Evolutionary conservation across 2,797 vertebrate genomes (phyloP).

Genomic region (Betta splendens): DNA sequence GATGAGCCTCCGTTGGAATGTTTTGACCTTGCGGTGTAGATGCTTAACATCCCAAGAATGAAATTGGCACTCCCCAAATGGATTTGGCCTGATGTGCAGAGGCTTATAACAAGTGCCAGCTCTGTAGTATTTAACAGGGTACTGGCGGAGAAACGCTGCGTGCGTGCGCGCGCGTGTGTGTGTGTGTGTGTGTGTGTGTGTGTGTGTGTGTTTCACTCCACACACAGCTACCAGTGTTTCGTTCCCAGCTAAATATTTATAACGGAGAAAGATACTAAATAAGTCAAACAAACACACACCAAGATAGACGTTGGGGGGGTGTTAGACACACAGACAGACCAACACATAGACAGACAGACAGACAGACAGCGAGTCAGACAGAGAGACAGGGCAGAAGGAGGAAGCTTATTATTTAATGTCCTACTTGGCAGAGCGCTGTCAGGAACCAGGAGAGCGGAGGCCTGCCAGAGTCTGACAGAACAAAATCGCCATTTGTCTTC

Average conservation of each 20-base stretch:
- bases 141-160: slow-evolving; percentile 44
- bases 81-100: slow-evolving; percentile 72
- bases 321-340: slow-evolving; percentile 22
- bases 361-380: slow-evolving; percentile 18
- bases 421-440: slow-evolving; percentile 70
- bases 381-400: slow-evolving; percentile 45
- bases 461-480: slow-evolving; percentile 65
- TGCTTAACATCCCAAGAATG: slow-evolving; percentile 72
- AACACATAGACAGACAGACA: slow-evolving; percentile 30
- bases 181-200: slow-evolving; percentile 36
- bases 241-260: slow-evolving; percentile 68
- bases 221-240: slow-evolving; percentile 59
- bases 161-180: slow-evolving; percentile 24
- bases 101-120: slow-evolving; percentile 70
- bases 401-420: slow-evolving; percentile 75
- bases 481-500: slow-evolving; percentile 61
- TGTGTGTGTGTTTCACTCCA: slow-evolving; percentile 45
- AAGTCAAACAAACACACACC: slow-evolving; percentile 54
- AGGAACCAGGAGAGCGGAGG: slow-evolving; percentile 46
- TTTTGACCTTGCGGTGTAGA: slow-evolving; percentile 73
- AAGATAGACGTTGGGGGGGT: slow-evolving; percentile 28
- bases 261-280: slow-evolving; percentile 55
- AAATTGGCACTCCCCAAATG: slow-evolving; percentile 73
- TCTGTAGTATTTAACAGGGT: slow-evolving; percentile 70
- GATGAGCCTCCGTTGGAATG: slow-evolving; percentile 60